Conservation (phyloP, 2,113 vertebrate genomes). For the Spea multiplicata region DNA sequence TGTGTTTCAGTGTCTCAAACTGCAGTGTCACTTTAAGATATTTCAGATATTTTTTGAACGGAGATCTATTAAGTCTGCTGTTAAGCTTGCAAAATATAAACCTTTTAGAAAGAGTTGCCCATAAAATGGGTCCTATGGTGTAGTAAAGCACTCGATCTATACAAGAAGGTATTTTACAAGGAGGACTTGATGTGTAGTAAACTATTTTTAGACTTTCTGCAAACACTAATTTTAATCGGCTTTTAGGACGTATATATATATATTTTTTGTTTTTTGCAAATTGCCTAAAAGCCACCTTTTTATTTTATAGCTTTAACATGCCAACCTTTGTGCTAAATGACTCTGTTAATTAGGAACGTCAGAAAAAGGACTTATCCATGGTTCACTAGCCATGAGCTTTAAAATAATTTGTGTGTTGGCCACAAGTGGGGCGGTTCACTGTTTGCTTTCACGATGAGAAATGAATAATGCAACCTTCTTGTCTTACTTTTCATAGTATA, state of each 20-base stretch:
- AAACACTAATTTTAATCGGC: constrained; percentile 86
- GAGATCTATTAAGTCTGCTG: constrained; percentile 23
- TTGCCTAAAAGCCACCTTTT: constrained; percentile 64
- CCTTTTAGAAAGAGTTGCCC: constrained; percentile 52
- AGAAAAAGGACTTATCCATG: constrained; percentile 46
- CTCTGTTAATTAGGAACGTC: constrained; percentile 47
- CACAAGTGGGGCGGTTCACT: background rate
- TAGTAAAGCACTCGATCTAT: constrained; percentile 68
- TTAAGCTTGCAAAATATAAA: constrained; percentile 73
- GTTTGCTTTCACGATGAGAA: background rate
- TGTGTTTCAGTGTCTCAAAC: too few species aligned
- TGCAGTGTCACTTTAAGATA: background rate
- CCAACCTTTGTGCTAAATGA: constrained; percentile 47
- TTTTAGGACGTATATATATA: constrained; percentile 58
- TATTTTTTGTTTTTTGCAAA: constrained; percentile 46
- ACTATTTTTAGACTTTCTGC: constrained; percentile 63
- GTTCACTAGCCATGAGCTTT: constrained; percentile 8
- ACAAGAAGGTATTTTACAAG: constrained; percentile 65
- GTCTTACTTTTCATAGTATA: background rate
- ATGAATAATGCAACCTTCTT: background rate
- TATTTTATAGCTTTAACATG: constrained; percentile 68
- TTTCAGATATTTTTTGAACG: background rate
- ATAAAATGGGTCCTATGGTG: constrained; percentile 63
- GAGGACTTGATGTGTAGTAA: constrained; percentile 62
- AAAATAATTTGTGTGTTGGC: background rate